phyloP scores from a whole-genome alignment of 1,140 invertebrate genomes.

The Aleiodes sp. region DNA sequence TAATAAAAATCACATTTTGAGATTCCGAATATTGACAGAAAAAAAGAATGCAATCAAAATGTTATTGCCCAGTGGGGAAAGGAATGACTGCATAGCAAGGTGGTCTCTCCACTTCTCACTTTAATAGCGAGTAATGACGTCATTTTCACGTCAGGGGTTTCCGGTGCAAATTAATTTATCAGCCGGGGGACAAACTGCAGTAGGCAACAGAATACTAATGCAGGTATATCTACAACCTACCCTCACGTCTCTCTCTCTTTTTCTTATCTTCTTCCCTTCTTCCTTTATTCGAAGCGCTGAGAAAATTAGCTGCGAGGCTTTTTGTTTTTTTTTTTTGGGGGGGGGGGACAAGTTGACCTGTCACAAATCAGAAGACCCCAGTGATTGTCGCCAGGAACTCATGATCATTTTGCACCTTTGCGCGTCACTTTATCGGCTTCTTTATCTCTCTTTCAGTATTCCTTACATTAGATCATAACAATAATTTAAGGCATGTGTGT shows the following conservation, averaged over 20 bases:
- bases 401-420: neutral
- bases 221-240: neutral
- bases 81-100: neutral
- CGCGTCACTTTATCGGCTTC: neutral
- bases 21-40: neutral
- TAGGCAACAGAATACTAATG: neutral
- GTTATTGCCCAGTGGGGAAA: neutral
- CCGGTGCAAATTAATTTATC: conserved; percentile 62
- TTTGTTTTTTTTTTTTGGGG: too few species aligned
- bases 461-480: too few species aligned
- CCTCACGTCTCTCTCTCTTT: neutral
- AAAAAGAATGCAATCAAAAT: neutral
- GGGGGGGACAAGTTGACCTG: neutral
- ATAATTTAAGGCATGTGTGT: too few species aligned
- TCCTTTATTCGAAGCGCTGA: neutral
- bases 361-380: neutral
- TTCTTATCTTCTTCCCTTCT: neutral
- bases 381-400: neutral
- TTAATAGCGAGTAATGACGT: conserved; percentile 50
- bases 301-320: neutral
- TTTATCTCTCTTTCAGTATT: neutral
- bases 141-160: conserved; percentile 57
- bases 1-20: too few species aligned
- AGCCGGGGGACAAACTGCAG: conserved; percentile 23
- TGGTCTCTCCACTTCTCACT: neutral